A percentile compares a stretch with the other conserved stretches of the same genome.
phyloP scores from a whole-genome alignment of 2,888 invertebrate genomes.

The Metallyticus violacea region DNA sequence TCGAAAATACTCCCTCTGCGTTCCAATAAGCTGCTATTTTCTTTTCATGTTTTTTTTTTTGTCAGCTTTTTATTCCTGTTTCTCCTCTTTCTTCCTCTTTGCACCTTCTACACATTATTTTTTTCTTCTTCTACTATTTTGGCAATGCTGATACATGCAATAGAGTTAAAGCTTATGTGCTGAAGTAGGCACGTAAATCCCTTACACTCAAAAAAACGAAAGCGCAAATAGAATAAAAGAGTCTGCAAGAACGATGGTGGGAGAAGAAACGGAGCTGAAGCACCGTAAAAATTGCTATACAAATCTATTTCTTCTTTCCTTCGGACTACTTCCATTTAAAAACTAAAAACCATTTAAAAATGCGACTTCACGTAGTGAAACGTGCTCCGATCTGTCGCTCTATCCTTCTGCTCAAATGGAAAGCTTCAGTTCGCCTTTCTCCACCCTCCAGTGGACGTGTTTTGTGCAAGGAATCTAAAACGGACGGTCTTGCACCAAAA shows the following conservation, averaged over 20 bases:
- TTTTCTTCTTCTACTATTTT: background rate
- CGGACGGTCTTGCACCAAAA: background rate
- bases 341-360: constrained; percentile 5
- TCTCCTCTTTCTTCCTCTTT: background rate
- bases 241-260: too few species aligned
- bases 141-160: too few species aligned
- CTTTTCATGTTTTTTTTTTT: background rate
- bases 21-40: too few species aligned
- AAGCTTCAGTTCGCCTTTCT: background rate
- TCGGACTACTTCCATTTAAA: background rate
- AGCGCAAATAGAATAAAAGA: too few species aligned
- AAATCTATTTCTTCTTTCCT: background rate
- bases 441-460: background rate
- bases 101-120: background rate
- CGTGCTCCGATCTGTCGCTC: constrained; percentile 1
- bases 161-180: too few species aligned
- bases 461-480: background rate
- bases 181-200: too few species aligned
- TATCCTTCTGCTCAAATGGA: background rate
- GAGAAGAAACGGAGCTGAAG: background rate
- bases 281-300: background rate
- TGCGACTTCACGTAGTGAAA: background rate
- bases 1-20: too few species aligned
- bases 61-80: background rate
- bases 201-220: too few species aligned